phyloP scores from a whole-genome alignment of 2,888 invertebrate species.

The Tetramorium bicarinatum region DNA sequence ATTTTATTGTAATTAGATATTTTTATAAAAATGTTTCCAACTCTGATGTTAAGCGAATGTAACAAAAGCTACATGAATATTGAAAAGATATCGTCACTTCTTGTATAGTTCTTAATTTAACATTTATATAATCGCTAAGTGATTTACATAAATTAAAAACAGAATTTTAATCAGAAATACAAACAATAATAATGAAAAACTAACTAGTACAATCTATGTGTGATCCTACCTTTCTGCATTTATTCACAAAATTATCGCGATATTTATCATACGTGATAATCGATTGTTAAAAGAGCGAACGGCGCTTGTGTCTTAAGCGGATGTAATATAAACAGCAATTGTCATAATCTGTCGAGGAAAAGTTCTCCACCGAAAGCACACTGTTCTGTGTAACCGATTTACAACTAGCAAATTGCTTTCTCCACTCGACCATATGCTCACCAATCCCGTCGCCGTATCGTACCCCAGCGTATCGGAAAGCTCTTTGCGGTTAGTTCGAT shows the following conservation, averaged over 20 bases:
- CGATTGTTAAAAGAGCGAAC: background rate
- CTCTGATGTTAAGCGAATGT: background rate
- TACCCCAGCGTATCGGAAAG: constrained; percentile 66
- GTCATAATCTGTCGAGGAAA: constrained; percentile 29
- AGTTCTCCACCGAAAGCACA: constrained; percentile 46
- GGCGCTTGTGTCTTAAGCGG: background rate
- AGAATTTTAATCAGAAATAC: background rate
- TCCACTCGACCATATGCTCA: constrained; percentile 56
- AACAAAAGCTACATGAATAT: background rate
- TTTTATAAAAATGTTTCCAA: too few species aligned
- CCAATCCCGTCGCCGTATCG: constrained; percentile 16
- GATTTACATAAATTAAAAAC: background rate
- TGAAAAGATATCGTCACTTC: background rate
- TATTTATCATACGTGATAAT: background rate
- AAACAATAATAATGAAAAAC: background rate
- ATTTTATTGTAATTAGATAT: too few species aligned
- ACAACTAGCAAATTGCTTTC: constrained; percentile 72
- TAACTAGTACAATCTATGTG: background rate
- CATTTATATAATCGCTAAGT: background rate
- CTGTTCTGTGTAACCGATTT: constrained; percentile 60
- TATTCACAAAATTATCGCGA: background rate
- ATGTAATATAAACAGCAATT: constrained; percentile 53
- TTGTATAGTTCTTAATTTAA: background rate
- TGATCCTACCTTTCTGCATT: background rate
- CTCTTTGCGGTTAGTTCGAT: constrained; percentile 71